Conservation (phyloP, 1,140 invertebrate species). For the Tachypleus tridentatus region DNA sequence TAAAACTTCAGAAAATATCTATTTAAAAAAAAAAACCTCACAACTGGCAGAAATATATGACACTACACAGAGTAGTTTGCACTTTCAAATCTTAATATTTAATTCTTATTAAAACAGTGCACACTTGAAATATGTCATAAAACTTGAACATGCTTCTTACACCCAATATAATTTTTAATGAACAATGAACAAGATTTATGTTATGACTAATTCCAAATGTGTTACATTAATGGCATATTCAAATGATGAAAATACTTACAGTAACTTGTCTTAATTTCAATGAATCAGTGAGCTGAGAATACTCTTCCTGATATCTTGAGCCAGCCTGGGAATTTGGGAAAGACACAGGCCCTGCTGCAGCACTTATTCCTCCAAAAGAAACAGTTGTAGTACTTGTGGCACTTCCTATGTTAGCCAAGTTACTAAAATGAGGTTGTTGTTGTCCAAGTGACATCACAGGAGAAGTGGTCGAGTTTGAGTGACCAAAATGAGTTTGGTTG, state of each 20-base stretch:
- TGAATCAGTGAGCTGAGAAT: conserved; percentile 12
- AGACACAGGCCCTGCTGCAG: conserved; percentile 8
- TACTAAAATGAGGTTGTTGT: conserved; percentile 14
- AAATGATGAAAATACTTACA: conserved; percentile 10
- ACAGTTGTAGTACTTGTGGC: conserved; percentile 12
- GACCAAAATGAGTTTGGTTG: conserved; percentile 16
- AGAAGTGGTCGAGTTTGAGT: conserved; percentile 8
- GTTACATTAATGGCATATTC: too few relatives aligned
- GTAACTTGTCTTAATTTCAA: conserved; percentile 16
- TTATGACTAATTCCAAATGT: too few relatives aligned
- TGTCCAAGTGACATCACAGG: conserved; percentile 12
- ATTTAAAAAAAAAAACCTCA: too few relatives aligned
- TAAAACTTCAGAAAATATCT: too few relatives aligned
- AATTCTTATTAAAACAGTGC: too few relatives aligned
- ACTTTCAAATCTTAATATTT: too few relatives aligned
- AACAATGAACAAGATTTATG: too few relatives aligned
- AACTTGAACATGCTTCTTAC: too few relatives aligned
- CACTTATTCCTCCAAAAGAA: conserved; percentile 8
- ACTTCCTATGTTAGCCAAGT: conserved; percentile 1
- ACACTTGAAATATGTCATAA: too few relatives aligned
- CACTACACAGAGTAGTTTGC: too few relatives aligned
- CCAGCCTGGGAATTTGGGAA: conserved; percentile 12
- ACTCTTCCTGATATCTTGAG: conserved; percentile 9
- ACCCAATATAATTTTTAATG: too few relatives aligned
- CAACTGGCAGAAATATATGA: too few relatives aligned